Evolutionary conservation across 2,888 invertebrate genomes (phyloP).

Genomic region (Lithodes maja): DNA sequence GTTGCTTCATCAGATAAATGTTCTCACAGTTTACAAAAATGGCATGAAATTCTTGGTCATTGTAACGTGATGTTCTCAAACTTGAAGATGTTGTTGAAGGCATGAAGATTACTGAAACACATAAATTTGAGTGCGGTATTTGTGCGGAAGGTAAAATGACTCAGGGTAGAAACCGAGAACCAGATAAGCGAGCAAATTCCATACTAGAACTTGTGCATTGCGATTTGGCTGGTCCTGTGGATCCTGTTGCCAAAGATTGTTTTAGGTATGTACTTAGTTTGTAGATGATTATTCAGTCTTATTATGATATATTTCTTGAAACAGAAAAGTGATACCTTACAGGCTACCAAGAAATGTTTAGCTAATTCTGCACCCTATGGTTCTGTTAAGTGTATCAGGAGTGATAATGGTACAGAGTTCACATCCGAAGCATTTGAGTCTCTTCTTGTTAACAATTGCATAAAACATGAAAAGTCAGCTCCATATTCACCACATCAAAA

Average conservation of each 20-base stretch:
- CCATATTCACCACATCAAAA: slow-evolving; percentile 27
- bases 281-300: slow-evolving; percentile 25
- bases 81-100: slow-evolving; percentile 28
- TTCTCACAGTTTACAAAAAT: not conserved
- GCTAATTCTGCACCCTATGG: slow-evolving; percentile 15
- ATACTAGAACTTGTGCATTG: slow-evolving; percentile 3
- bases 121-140: slow-evolving; percentile 7
- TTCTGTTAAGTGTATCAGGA: not conserved
- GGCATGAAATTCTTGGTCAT: slow-evolving; percentile 42
- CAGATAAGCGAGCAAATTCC: not conserved
- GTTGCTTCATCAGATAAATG: not conserved
- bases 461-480: slow-evolving; percentile 22
- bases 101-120: slow-evolving; percentile 4
- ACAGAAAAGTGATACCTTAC: slow-evolving; percentile 16
- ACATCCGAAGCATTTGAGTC: not conserved
- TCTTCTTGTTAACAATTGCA: slow-evolving; percentile 6
- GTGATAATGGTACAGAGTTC: not conserved
- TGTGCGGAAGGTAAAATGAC: slow-evolving; percentile 27
- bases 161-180: slow-evolving; percentile 25
- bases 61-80: slow-evolving; percentile 33
- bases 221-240: slow-evolving; percentile 20
- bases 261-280: slow-evolving; percentile 33
- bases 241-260: not conserved
- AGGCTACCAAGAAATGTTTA: slow-evolving; percentile 4
- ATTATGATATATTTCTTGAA: slow-evolving; percentile 30